Base-by-base conservation (phyloP, 1,140 invertebrate species). In the Charaxes varanes region DNA sequence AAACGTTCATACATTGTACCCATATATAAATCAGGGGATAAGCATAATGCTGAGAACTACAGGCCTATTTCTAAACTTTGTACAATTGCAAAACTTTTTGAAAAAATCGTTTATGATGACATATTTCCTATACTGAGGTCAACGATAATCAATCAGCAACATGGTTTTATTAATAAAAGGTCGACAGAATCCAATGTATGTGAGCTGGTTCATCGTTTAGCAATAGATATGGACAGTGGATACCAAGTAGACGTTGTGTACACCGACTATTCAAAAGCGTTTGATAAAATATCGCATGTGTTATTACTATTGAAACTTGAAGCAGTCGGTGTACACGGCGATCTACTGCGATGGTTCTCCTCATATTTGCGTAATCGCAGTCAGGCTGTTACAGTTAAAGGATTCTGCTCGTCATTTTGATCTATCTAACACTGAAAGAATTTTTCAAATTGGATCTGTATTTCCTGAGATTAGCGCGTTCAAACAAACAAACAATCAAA, bases 51-150 rank as follows among this genome's bases (percentile, higher is more conserved):
- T 22, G 10, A 12, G 19, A 47, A 53, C 16, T 53, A 53, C 11
- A 47, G 43, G 16, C 47, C 47, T 7, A 43, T 51, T 14, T 44
- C 41, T 5, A 51, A 44, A 35, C 16, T 48, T 0, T 48, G 21
- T 16, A 28, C 15, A 2, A 27, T 49, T 10, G 19, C 30, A 5
- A 43, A 43, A 17, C 17, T 40, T 13, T 43, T 42, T 27, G 23
- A 53, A 37, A 40, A 48, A 24, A 48, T 44, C 26, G 31, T 53
- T 6, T 47, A 35, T 10, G 31, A 40, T 14, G 11, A 10, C 2
- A 37, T 49, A n/a, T 42, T 32, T 15, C 38, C 33, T 3, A 1
- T 8, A 19, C 7, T 31, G 1, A 8, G 36, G 7, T 10, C 32
- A 8, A 1, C 13, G 0, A 41, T 41, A 6, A 33, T 49, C 8